These are phyloP conservation scores for Plecturocebus donacophilus DNA, from an alignment of 2,113 vertebrate genomes.

Conservation along the genomic window DNA sequence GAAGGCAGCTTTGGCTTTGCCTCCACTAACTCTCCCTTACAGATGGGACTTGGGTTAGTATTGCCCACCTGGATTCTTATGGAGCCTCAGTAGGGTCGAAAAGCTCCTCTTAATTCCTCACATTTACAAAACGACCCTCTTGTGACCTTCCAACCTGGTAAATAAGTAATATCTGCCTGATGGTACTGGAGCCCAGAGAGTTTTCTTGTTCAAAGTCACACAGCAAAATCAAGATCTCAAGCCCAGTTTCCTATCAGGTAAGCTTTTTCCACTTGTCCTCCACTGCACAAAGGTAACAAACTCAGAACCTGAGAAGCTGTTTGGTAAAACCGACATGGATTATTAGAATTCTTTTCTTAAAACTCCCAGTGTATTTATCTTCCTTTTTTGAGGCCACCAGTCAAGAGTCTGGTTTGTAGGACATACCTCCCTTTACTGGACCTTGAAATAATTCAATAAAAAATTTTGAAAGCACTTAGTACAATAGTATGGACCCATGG, in stretches of 20 bases:
- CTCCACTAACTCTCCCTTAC: background rate
- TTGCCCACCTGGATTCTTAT: slow-evolving; percentile 42
- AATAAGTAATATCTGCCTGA: background rate
- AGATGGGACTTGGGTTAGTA: background rate
- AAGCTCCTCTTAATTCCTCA: slow-evolving; percentile 81
- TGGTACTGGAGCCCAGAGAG: background rate
- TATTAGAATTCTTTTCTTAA: slow-evolving; percentile 35
- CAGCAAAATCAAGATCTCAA: background rate
- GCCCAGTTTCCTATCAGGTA: background rate
- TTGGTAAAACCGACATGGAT: slow-evolving; percentile 65
- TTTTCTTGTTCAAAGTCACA: slow-evolving; percentile 1
- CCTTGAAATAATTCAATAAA: background rate
- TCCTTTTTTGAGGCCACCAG: background rate
- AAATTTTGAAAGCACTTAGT: background rate
- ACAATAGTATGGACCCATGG: background rate
- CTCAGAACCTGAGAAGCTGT: slow-evolving; percentile 5
- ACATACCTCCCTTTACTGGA: background rate
- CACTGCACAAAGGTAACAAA: background rate
- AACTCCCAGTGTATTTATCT: background rate
- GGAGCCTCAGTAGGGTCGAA: slow-evolving; percentile 72
- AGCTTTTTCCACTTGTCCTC: background rate
- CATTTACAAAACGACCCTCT: slow-evolving; percentile 46
- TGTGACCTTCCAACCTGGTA: background rate
- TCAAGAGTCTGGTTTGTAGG: background rate
- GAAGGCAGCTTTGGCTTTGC: background rate